These are phyloP conservation scores for Oostethus manadensis DNA, from an alignment of 2,113 vertebrate genomes.

Conservation along the genomic window DNA sequence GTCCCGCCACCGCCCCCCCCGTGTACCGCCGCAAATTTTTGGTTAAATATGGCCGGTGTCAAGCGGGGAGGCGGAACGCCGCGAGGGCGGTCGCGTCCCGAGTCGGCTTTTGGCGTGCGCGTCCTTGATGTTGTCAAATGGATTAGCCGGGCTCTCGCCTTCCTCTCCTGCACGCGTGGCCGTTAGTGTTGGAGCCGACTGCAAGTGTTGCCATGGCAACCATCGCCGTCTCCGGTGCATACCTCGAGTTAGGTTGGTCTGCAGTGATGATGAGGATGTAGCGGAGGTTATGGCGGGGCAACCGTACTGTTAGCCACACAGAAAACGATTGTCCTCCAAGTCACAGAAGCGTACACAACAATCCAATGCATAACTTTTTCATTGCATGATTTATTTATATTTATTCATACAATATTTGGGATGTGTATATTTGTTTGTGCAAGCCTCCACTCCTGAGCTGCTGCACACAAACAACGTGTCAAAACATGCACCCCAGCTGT, in stretches of 20 bases:
- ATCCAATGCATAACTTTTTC: too few species aligned
- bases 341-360: conserved; percentile 1
- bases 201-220: conserved; percentile 55
- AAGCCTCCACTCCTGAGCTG: too few species aligned
- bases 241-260: conserved; percentile 39
- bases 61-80: too few species aligned
- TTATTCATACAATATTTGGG: too few species aligned
- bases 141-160: conserved; percentile 18
- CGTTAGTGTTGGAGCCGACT: conserved; percentile 27
- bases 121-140: conserved; percentile 40
- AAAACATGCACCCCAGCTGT: too few species aligned
- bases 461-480: too few species aligned
- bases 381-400: too few species aligned
- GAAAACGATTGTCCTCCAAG: conserved; percentile 37
- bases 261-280: conserved; percentile 31
- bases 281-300: conserved; percentile 7
- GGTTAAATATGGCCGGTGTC: not conserved
- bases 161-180: conserved; percentile 7
- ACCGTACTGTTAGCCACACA: conserved; percentile 45
- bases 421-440: too few species aligned
- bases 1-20: not conserved
- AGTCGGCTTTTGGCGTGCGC: conserved; percentile 16
- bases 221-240: conserved; percentile 46
- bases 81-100: not conserved
- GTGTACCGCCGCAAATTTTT: too few species aligned